Percentiles rank a stretch among this genome's conserved stretches.
Evolutionary conservation across 2,797 vertebrate species (phyloP).

Genomic region (Loriculus beryllinus): DNA sequence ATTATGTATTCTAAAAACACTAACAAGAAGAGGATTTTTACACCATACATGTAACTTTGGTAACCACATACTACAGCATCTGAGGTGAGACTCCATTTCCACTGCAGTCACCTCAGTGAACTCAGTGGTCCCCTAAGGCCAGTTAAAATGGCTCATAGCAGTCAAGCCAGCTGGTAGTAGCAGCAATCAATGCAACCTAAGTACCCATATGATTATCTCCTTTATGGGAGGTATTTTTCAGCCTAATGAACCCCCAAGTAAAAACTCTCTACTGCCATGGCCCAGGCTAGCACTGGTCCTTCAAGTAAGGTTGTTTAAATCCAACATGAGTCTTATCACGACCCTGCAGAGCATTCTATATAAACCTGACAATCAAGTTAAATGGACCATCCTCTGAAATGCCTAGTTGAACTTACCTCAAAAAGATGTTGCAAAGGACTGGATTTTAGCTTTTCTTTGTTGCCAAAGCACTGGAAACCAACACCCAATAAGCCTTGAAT

Average conservation of each 20-base stretch:
- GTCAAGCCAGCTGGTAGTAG: not conserved
- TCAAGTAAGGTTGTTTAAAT: not conserved
- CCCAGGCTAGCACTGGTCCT: not conserved
- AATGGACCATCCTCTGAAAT: not conserved
- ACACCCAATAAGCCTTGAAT: slow-evolving; percentile 88
- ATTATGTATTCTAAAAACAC: not conserved
- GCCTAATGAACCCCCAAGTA: not conserved
- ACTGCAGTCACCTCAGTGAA: not conserved
- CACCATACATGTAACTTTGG: not conserved
- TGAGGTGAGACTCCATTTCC: not conserved
- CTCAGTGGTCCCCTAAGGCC: not conserved
- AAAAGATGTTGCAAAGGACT: slow-evolving; percentile 94
- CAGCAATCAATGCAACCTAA: not conserved
- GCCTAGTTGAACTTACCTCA: slow-evolving; percentile 81
- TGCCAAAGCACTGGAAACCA: slow-evolving; percentile 87
- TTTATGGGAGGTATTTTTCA: not conserved
- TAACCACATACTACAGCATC: not conserved
- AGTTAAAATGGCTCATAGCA: not conserved
- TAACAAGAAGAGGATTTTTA: not conserved
- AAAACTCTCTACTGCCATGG: not conserved
- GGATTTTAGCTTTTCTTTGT: slow-evolving; percentile 83
- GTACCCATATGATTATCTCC: not conserved
- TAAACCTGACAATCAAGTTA: not conserved
- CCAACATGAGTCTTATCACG: not conserved
- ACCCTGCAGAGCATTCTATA: not conserved